phyloP scores from a whole-genome alignment of 2,797 vertebrate species.

The Lithobates sylvaticus region DNA sequence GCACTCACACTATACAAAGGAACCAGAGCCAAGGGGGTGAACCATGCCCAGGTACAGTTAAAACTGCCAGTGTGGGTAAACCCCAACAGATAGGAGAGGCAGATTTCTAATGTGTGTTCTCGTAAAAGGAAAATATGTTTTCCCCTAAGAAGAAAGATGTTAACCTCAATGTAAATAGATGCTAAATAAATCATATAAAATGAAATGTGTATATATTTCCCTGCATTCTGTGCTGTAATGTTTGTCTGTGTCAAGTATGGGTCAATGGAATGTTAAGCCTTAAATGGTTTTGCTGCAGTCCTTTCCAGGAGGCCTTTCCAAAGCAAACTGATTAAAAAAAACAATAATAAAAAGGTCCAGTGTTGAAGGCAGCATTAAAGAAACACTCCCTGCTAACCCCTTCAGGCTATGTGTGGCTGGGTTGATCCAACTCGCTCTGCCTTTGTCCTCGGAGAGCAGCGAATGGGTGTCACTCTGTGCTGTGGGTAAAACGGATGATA shows the following conservation, averaged over 20 bases:
- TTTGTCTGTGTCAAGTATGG: neutral
- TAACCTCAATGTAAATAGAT: neutral
- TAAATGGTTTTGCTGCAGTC: slow-evolving; percentile 36
- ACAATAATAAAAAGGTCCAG: neutral
- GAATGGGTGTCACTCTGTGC: slow-evolving; percentile 28
- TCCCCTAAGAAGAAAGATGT: neutral
- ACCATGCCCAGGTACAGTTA: too few relatives aligned
- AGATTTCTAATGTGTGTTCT: too few relatives aligned
- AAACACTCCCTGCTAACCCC: slow-evolving; percentile 15
- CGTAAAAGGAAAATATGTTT: neutral
- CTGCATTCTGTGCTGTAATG: neutral
- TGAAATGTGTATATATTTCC: neutral
- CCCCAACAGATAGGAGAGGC: too few relatives aligned
- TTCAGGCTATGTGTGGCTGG: slow-evolving; percentile 20
- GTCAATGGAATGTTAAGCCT: slow-evolving; percentile 40
- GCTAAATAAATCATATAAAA: neutral
- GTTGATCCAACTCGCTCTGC: slow-evolving; percentile 20
- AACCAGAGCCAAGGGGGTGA: too few relatives aligned
- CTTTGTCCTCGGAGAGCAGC: slow-evolving; percentile 33
- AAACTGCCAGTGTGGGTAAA: too few relatives aligned
- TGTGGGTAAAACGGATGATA: slow-evolving; percentile 34
- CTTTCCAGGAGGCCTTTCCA: slow-evolving; percentile 8
- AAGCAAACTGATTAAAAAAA: slow-evolving; percentile 27
- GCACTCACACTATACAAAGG: too few relatives aligned
- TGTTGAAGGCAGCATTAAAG: neutral